Conservation (phyloP, 2,797 vertebrate genomes). For the Petrocephalus schoutedeni region DNA sequence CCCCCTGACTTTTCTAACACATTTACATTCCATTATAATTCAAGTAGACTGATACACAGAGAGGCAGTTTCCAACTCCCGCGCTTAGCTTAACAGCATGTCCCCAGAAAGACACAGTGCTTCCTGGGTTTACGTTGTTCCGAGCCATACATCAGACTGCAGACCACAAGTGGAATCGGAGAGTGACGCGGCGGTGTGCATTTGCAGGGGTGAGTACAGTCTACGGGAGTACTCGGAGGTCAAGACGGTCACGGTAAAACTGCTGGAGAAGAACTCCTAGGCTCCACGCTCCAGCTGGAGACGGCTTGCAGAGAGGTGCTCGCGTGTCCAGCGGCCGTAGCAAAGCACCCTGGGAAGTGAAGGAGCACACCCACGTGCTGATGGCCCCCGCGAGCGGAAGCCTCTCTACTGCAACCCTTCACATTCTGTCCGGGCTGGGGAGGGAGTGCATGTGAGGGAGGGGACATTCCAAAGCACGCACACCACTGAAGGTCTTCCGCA, state of each 20-base stretch:
- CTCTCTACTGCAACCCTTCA: not conserved
- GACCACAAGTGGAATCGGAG: not conserved
- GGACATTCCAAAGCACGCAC: not conserved
- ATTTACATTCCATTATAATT: not conserved
- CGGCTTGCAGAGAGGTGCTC: slow-evolving; percentile 35
- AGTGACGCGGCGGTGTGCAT: not conserved
- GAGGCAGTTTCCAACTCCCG: not conserved
- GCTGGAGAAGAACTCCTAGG: slow-evolving; percentile 92
- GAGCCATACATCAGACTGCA: not conserved
- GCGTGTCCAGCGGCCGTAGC: slow-evolving; percentile 61
- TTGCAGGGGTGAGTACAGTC: slow-evolving; percentile 83
- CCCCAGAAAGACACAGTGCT: not conserved
- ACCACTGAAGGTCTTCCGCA: not conserved
- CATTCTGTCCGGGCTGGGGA: not conserved
- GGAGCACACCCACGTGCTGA: slow-evolving; percentile 43
- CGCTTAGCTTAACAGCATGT: not conserved
- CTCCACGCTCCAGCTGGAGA: slow-evolving; percentile 36
- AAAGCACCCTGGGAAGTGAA: slow-evolving; percentile 65
- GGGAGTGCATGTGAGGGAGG: not conserved
- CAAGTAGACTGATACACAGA: not conserved
- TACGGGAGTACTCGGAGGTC: slow-evolving; percentile 93
- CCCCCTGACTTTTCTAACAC: not conserved
- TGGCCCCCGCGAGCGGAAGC: slow-evolving; percentile 11
- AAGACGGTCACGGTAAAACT: slow-evolving; percentile 98
- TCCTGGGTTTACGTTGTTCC: not conserved